phyloP scores from a whole-genome alignment of 2,797 vertebrate species.

The Microctenopoma stevenorrisi region DNA sequence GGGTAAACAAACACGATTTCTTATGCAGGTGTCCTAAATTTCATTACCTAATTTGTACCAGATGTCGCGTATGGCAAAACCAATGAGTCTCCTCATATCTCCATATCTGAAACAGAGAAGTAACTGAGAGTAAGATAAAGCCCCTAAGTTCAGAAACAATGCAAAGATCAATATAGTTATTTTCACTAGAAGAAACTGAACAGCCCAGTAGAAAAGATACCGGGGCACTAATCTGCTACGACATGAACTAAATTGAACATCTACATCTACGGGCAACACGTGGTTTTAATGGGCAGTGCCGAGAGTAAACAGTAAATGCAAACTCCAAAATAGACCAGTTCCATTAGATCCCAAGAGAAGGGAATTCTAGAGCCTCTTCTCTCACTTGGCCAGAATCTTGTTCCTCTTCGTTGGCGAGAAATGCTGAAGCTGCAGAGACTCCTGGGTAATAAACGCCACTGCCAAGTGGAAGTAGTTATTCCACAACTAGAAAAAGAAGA shows the following conservation, averaged over 20 bases:
- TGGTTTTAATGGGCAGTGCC: slow-evolving; percentile 43
- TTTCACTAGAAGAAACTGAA: slow-evolving; percentile 24
- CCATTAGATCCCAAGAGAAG: slow-evolving; percentile 47
- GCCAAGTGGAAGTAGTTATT: slow-evolving; percentile 99
- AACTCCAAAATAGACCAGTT: slow-evolving; percentile 52
- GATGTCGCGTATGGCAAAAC: slow-evolving; percentile 97
- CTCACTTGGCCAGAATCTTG: slow-evolving; percentile 97
- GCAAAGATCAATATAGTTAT: slow-evolving; percentile 53
- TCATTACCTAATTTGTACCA: slow-evolving; percentile 97
- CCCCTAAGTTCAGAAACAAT: slow-evolving; percentile 13
- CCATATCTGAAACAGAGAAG: slow-evolving; percentile 86
- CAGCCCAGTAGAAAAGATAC: slow-evolving; percentile 38
- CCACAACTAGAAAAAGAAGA: slow-evolving; percentile 87
- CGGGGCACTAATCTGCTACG: slow-evolving; percentile 26
- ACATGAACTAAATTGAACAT: slow-evolving; percentile 48
- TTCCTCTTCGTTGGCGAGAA: slow-evolving; percentile 94
- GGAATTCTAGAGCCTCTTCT: slow-evolving; percentile 54
- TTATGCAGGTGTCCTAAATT: not conserved
- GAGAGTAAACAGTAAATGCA: slow-evolving; percentile 44
- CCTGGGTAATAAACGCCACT: slow-evolving; percentile 98
- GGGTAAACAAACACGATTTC: not conserved
- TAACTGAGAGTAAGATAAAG: not conserved
- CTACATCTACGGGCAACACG: slow-evolving; percentile 28
- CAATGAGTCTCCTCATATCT: slow-evolving; percentile 95
- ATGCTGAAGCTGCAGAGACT: slow-evolving; percentile 96